Evolutionary conservation across 2,113 vertebrate genomes (phyloP).

Genomic region (Tichodroma muraria): DNA sequence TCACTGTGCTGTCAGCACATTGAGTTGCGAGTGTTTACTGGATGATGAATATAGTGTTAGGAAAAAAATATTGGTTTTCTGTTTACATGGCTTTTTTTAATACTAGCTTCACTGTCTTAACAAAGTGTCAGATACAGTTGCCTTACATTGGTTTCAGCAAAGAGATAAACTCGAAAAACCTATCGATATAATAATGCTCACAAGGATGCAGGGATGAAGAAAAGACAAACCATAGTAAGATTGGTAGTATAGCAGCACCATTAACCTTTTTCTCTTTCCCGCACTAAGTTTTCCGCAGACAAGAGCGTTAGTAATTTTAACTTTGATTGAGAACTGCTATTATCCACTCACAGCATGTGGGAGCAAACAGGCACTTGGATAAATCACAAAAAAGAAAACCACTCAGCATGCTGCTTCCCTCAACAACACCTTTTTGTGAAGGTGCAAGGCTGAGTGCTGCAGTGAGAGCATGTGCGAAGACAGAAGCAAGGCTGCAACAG

Average conservation of each 20-base stretch:
- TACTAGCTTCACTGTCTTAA: not conserved
- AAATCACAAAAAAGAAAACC: slow-evolving; percentile 29
- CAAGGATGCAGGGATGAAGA: not conserved
- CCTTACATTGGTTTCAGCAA: not conserved
- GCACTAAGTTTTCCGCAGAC: slow-evolving; percentile 32
- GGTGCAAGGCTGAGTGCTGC: not conserved
- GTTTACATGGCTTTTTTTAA: not conserved
- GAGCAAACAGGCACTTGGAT: slow-evolving; percentile 42
- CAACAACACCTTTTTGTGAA: slow-evolving; percentile 25
- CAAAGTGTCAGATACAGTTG: not conserved
- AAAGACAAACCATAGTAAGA: not conserved
- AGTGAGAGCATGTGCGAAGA: not conserved
- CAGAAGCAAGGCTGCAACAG: not conserved
- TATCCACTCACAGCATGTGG: slow-evolving; percentile 45
- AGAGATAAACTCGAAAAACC: not conserved
- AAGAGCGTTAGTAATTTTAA: slow-evolving; percentile 22
- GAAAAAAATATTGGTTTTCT: not conserved
- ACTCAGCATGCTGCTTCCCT: slow-evolving; percentile 19
- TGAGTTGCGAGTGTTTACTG: not conserved
- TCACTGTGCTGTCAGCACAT: not conserved
- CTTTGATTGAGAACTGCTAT: slow-evolving; percentile 54
- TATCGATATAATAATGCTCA: not conserved
- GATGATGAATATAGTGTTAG: not conserved
- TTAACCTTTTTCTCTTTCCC: not conserved
- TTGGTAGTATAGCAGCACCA: not conserved